Evolutionary conservation across 1,140 invertebrate species (phyloP), one percentile per base, ranked within the genome.

Genomic region (Drosophila mauritiana): DNA sequence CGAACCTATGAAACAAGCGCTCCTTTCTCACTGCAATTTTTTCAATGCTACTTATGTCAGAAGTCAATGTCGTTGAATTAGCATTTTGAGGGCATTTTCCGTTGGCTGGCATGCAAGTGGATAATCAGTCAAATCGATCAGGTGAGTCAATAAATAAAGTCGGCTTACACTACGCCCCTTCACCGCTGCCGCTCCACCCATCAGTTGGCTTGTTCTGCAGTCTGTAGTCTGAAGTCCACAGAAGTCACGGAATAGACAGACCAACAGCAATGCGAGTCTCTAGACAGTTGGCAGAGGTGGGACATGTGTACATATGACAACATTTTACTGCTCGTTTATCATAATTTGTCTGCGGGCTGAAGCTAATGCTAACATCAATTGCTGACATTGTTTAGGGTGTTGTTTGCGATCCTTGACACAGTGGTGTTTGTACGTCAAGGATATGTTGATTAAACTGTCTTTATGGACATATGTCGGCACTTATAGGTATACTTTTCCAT

Each of bases 71-170:
- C 40, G 39, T 48, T 46, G 45, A 34, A 52, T 52, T 65, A 76
- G 15, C 67, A 70, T 48, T 39, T 70, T 48, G 17, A 70, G 27
- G 51, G 42, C 52, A 49, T 40, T 70, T 69, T 69, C 64, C 43
- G 64, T 56, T 46, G 43, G 42, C 62, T 72, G 61, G 88, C 86
- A 91, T 90, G 86, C 67, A 80, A 78, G 64, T 72, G 53, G 72
- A 78, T 90, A 90, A 91, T 90, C 88, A 83, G 88, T 90, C 86
- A 91, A 80, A 63, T 80, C 82, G 77, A 83, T 90, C 82, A 77
- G 70, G 69, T 80, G 73, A 88, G 88, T 90, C 88, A 90, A 91
- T 90, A 90, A 90, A 90, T 90, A 90, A 86, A 72, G 53, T 42
- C 27, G 25, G 22, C 31, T 53, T 56, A 27, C n/a, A 7, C 12